Evolutionary conservation across 1,140 invertebrate genomes (phyloP).

Genomic region (Apis cerana): DNA sequence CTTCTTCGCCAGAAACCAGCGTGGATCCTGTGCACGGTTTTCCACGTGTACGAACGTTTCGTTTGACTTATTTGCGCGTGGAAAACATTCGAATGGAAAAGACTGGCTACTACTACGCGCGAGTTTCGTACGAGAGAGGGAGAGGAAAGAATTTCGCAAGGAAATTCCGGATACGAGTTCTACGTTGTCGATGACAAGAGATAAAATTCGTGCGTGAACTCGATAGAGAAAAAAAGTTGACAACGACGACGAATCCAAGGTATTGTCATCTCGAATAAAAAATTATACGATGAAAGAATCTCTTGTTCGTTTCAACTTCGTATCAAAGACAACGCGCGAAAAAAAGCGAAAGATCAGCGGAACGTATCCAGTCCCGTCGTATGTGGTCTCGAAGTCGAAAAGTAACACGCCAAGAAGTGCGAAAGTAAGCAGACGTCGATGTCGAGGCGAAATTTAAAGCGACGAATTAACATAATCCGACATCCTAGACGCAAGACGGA

Average conservation of each 20-base stretch:
- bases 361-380: too few relatives aligned
- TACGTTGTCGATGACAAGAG: too few relatives aligned
- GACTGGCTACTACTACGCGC: background rate
- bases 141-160: too few relatives aligned
- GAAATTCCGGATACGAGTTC: background rate
- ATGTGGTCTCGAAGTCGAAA: too few relatives aligned
- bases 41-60: background rate
- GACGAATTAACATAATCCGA: conserved; percentile 24
- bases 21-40: background rate
- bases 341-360: too few relatives aligned
- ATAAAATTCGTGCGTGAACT: too few relatives aligned
- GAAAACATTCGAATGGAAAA: conserved; percentile 6
- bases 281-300: too few relatives aligned
- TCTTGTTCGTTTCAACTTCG: too few relatives aligned
- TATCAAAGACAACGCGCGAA: too few relatives aligned
- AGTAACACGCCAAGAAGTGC: background rate
- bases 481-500: background rate
- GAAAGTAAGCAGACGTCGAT: background rate
- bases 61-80: background rate
- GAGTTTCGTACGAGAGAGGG: background rate
- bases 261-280: too few relatives aligned
- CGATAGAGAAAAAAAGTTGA: too few relatives aligned
- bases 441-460: background rate
- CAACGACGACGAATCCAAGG: too few relatives aligned
- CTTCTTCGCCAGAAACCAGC: conserved; percentile 22